Evolutionary conservation across 2,888 invertebrate genomes (phyloP).

Genomic region (Suillia variegata): DNA sequence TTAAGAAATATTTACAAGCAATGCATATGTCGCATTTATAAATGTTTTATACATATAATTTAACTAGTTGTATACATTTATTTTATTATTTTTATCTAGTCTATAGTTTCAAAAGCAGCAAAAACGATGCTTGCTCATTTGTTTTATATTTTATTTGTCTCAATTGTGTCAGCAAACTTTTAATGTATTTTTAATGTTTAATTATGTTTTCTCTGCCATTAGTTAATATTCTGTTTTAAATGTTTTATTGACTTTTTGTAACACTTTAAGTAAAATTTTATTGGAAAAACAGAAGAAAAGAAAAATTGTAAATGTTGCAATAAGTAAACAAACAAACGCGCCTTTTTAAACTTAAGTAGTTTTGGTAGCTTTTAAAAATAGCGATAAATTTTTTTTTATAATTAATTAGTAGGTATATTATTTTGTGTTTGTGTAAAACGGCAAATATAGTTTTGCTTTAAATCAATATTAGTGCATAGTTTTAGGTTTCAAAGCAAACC

Average conservation of each 20-base stretch:
- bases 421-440: background rate
- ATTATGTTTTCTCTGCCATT: constrained; percentile 9
- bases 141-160: no score
- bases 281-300: background rate
- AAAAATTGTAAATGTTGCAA: constrained; percentile 10
- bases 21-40: background rate
- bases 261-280: background rate
- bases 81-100: background rate
- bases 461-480: background rate
- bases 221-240: background rate
- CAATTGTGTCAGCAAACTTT: no score
- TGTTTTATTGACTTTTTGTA: background rate
- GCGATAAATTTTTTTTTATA: background rate
- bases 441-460: background rate
- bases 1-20: background rate
- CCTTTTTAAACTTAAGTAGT: constrained; percentile 13
- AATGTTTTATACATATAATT: background rate
- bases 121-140: constrained; percentile 3
- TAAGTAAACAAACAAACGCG: constrained; percentile 14
- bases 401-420: background rate
- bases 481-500: background rate
- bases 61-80: background rate
- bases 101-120: constrained; percentile 3
- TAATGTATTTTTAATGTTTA: background rate
- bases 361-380: background rate